Base-by-base conservation (phyloP, 2,888 invertebrate genomes). In the Cephus spinipes region DNA sequence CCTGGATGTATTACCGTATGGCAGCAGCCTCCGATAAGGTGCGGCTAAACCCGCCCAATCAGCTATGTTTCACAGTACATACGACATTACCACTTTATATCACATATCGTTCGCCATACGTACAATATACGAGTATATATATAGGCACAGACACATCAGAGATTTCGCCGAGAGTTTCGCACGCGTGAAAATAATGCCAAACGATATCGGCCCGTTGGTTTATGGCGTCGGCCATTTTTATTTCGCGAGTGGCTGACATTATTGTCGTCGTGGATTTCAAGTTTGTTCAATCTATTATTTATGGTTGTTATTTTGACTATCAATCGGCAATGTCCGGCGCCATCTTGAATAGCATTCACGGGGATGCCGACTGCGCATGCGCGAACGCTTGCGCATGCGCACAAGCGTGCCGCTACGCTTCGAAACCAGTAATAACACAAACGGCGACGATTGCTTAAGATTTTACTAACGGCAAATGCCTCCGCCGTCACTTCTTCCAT, bases 31-130 rank as follows among this genome's bases (percentile, higher is more conserved):
- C 36, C 83, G 87, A 86, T 87, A 87, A 87, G 84, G 82, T 81
- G 81, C 83, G 83, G 82, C 83, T 85, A 82, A 82, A 82, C 82
- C 85, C 82, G 83, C 81, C 85, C 84, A 83, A 87, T 86, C 85
- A 82, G 82, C 83, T 83, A 82, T 85, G 84, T 84, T 87, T 87
- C 84, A 85, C 83, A 82, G 81, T 81, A 79, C 81, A 76, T 79
- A 83, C 82, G 83, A 84, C 87, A 84, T 85, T 84, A 82, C 87
- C 83, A 82, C 81, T 85, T 83, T 85, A 85, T 87, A 85, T 84
- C 84, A 79, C 82, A 82, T 87, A 87, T 87, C 87, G 83, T 79
- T 81, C 76, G 76, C 84, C 80, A 76, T 71, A 74, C 83, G 78
- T 83, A 9, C 35, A 31, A 11, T 15, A 40, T 31, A 40, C 12